Base-by-base conservation (phyloP, 2,113 vertebrate genomes). In the Engraulis encrasicolus region DNA sequence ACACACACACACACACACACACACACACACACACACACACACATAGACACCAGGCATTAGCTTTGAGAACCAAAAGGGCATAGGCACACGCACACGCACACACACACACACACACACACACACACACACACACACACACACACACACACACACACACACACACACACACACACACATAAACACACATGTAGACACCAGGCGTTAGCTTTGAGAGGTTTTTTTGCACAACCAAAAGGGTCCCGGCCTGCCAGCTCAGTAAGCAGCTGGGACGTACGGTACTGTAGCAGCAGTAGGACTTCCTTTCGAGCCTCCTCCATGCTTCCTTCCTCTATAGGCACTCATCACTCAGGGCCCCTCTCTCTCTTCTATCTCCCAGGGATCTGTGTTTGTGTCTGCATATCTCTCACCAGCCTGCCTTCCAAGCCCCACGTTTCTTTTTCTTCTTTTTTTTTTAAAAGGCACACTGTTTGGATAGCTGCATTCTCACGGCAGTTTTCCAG, bases 391-490 rank as follows among this genome's bases (percentile, higher is more conserved):
- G 66, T 34, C 66, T 31, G 27, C 66, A 14, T 74, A 36, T 74
- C 66, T 74, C 31, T 74, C 66, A 74, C 12, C 27, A 36, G 12
- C 31, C 12, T 31, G 11, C 27, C 40, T 9, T 9, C 40, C 40
- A n/a, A n/a, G n/a, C n/a, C n/a, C n/a, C n/a, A n/a, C n/a, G n/a
- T n/a, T n/a, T n/a, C n/a, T n/a, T n/a, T n/a, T n/a, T n/a, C n/a
- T n/a, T n/a, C n/a, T n/a, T n/a, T n/a, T n/a, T n/a, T n/a, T n/a
- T n/a, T 34, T 34, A 34, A 74, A 74, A 74, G 66, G 66, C 2
- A 17, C 31, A 31, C 58, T 66, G 58, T 66, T 66, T 74, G 23
- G 66, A 34, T 74, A 74, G 66, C 66, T 74, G 66, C 66, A 74
- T 74, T 74, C 66, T 74, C 66, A 34, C 14, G 27, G 66, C 31